Evolutionary conservation across 2,888 invertebrate genomes (phyloP), one percentile per base, ranked within the genome.

Genomic region (Lithophane semibrunnea): DNA sequence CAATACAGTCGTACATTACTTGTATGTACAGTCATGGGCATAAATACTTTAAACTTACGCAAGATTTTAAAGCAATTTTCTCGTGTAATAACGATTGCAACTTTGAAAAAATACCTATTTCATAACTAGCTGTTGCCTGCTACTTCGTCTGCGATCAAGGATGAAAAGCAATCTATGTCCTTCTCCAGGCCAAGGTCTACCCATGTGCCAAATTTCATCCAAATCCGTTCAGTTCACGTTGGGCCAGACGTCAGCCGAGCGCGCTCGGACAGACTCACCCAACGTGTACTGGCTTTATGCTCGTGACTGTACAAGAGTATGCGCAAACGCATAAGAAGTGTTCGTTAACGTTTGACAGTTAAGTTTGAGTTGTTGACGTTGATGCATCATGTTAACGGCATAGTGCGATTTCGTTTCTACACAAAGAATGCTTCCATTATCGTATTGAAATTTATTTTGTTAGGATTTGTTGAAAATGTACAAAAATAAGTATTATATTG

Each of bases 381-480:
- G 93, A 94, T 92, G 90, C 91, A 93, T 93, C 86, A 86, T 86
- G 89, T 89, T 90, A 91, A 92, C 90, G 88, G 90, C 79, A 86
- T 85, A 82, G 86, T 88, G 88, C 85, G 83, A 90, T 92, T 92
- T 89, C 85, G 88, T 86, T 88, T 80, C 78, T 75, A 61, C 49
- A 52, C 67, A 54, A 49, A 18, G 8, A 80, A 68, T 74, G 49
- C n/a, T 58, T 80, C 47, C 77, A 74, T 72, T 76, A 68, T 64
- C 47, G 54, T 44, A 68, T 72, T 49, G 10, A 16, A 47, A 71
- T 8, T 5, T n/a, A 24, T 58, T 58, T 68, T 54, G 12, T 54
- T 10, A 3, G 0, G 5, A 44, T 8, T 18, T 13, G 60, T 29
- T 1, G 3, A 29, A 60, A 29, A 60, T 60, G 24, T 56, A 12